These are phyloP conservation scores for Callyntrura sp. DNA, from an alignment of 2,888 invertebrate species.

Conservation along the genomic window DNA sequence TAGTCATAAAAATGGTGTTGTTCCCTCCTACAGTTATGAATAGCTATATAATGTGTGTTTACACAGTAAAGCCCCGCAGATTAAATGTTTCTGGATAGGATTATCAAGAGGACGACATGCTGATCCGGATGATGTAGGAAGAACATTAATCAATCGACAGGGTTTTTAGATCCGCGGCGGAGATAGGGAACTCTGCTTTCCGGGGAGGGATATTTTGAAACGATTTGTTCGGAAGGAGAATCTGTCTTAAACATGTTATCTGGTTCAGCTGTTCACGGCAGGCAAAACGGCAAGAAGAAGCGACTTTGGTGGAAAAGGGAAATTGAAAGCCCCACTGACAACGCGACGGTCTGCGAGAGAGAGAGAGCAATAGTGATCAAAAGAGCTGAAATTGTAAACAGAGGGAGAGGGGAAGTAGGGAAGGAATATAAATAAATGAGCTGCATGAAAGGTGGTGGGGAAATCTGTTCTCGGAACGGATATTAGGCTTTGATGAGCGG, in stretches of 20 bases:
- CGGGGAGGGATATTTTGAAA: background rate
- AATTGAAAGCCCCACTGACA: background rate
- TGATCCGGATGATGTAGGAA: conserved; percentile 44
- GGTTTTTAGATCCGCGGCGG: no score
- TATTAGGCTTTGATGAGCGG: background rate
- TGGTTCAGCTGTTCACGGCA: background rate
- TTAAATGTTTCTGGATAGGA: conserved; percentile 46
- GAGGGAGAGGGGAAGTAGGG: conserved; percentile 15
- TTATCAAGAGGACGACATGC: conserved; percentile 54
- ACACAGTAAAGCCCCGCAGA: conserved; percentile 15
- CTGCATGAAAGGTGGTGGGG: conserved; percentile 37
- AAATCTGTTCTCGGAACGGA: conserved; percentile 11
- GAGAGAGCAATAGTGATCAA: conserved; percentile 34
- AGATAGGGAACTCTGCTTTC: background rate
- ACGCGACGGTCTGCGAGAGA: background rate
- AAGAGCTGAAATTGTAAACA: conserved; percentile 28
- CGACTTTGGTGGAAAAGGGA: background rate
- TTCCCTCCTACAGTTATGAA: background rate
- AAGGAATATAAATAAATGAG: conserved; percentile 55
- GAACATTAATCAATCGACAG: conserved; percentile 67
- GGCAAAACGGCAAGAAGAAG: background rate
- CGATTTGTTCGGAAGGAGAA: background rate
- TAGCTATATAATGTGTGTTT: conserved; percentile 39
- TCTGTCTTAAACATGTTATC: background rate
- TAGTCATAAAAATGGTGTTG: background rate